phyloP scores from a whole-genome alignment of 92 coral and sea anemone genomes.

The Phenganax stokvisi region DNA sequence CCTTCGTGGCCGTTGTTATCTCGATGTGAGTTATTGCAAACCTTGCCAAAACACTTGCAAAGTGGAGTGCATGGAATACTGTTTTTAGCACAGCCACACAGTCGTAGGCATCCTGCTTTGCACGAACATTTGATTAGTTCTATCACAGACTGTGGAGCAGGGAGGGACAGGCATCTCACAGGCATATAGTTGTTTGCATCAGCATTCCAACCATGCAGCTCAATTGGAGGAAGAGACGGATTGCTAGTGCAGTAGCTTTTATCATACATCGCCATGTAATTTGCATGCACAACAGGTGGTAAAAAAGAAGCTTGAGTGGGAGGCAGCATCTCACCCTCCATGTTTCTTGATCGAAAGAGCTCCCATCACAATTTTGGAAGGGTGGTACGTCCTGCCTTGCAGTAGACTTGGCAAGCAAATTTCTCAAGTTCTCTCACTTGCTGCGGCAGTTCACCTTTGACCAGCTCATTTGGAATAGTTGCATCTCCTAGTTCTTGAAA shows the following conservation, averaged over 20 bases:
- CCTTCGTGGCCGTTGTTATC: neutral
- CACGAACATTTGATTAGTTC: constrained; percentile 36
- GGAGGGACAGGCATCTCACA: constrained; percentile 25
- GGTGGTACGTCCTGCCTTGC: constrained; percentile 40
- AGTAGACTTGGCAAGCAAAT: constrained; percentile 41
- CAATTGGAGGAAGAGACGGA: constrained; percentile 33
- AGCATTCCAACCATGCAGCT: neutral
- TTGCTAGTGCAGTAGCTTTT: constrained; percentile 11
- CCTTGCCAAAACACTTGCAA: constrained; percentile 8
- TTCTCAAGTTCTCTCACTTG: constrained; percentile 28
- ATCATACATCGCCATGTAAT: constrained; percentile 20
- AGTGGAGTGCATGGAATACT: constrained; percentile 31
- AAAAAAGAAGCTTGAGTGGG: constrained; percentile 30
- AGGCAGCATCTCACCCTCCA: constrained; percentile 38
- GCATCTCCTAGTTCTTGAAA: constrained; percentile 28
- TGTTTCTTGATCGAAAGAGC: constrained; percentile 40
- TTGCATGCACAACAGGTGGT: constrained; percentile 32
- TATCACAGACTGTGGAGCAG: constrained; percentile 29
- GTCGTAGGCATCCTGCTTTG: constrained; percentile 24
- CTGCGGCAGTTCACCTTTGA: constrained; percentile 25
- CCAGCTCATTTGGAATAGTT: constrained; percentile 24
- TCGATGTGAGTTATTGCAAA: neutral
- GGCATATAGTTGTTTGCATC: constrained; percentile 5
- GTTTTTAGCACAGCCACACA: constrained; percentile 26
- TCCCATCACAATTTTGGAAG: constrained; percentile 38